These are phyloP conservation scores for Plemyria rubiginata DNA, from an alignment of 2,888 invertebrate species.

Conservation along the genomic window DNA sequence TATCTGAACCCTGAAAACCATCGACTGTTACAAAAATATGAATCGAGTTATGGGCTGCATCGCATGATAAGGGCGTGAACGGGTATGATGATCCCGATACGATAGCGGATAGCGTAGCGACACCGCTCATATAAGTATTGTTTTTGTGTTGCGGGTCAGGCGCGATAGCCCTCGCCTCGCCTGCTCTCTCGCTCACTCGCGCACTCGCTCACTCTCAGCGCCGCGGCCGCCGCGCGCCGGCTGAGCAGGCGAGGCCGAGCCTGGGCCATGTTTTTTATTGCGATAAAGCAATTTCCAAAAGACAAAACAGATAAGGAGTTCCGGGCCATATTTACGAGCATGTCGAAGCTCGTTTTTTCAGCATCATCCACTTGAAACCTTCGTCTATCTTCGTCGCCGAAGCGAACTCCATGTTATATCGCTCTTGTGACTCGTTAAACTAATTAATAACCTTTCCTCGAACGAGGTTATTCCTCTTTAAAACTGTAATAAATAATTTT, in stretches of 20 bases:
- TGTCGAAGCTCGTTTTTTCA: slow-evolving; percentile 35
- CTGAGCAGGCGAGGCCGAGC: slow-evolving; percentile 20
- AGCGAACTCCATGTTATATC: slow-evolving; percentile 47
- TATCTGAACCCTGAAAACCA: slow-evolving; percentile 12
- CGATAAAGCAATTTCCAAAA: slow-evolving; percentile 60
- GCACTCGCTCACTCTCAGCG: no score
- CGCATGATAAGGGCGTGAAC: slow-evolving; percentile 35
- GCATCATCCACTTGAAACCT: slow-evolving; percentile 58
- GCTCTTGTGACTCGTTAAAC: slow-evolving; percentile 59
- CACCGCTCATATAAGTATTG: slow-evolving; percentile 28
- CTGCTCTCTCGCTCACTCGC: no score
- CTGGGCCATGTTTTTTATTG: slow-evolving; percentile 51
- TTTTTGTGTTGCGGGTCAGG: slow-evolving; percentile 20
- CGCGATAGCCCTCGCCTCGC: no score
- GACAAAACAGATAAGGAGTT: slow-evolving; percentile 54
- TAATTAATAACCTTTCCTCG: slow-evolving; percentile 64
- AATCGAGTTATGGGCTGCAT: slow-evolving; percentile 25
- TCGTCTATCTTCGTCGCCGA: slow-evolving; percentile 63
- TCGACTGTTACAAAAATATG: slow-evolving; percentile 30
- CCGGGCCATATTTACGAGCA: slow-evolving; percentile 54
- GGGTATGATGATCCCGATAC: slow-evolving; percentile 48
- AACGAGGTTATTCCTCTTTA: slow-evolving; percentile 35
- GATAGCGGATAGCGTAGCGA: background rate
- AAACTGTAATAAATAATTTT: slow-evolving; percentile 6
- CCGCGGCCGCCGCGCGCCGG: slow-evolving; percentile 19